phyloP scores from a whole-genome alignment of 35 echinoderm and acorn worm species.

The Heliocidaris erythrogramma region DNA sequence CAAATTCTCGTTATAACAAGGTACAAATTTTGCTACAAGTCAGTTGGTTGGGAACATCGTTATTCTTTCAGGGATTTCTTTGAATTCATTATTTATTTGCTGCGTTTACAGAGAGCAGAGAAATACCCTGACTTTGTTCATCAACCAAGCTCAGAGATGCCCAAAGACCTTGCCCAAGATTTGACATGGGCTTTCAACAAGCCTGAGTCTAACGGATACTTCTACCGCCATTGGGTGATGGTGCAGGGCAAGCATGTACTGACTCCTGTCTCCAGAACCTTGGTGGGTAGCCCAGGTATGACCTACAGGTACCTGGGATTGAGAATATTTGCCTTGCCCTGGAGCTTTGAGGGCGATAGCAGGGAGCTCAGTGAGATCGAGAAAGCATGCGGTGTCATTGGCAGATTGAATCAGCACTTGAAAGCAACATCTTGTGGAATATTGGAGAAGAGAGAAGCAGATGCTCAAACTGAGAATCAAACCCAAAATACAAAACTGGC shows the following conservation, averaged over 20 bases:
- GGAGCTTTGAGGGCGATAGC: slow-evolving; percentile 40
- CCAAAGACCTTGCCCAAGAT: slow-evolving; percentile 46
- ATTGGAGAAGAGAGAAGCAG: slow-evolving; percentile 15
- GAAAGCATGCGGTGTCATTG: slow-evolving; percentile 49
- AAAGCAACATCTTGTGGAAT: slow-evolving; percentile 36
- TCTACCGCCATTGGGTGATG: slow-evolving; percentile 65
- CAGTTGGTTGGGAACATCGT: too few species aligned
- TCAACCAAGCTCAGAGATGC: slow-evolving; percentile 11
- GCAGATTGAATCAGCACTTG: slow-evolving; percentile 55
- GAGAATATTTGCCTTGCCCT: slow-evolving; percentile 64
- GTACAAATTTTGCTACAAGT: too few species aligned
- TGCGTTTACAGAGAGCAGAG: slow-evolving; percentile 47
- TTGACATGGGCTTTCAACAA: slow-evolving; percentile 73
- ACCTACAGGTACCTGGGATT: slow-evolving; percentile 73
- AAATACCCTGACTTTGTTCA: slow-evolving; percentile 61
- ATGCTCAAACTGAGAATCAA: too few species aligned
- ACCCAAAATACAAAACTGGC: too few species aligned
- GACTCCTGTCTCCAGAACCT: slow-evolving; percentile 56
- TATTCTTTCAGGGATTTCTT: too few species aligned
- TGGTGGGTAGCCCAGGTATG: slow-evolving; percentile 60
- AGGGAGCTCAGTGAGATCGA: slow-evolving; percentile 55
- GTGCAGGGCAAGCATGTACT: slow-evolving; percentile 49
- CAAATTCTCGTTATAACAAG: too few species aligned
- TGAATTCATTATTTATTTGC: too few species aligned
- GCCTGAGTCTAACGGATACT: slow-evolving; percentile 50